A percentile compares a stretch with the other conserved stretches of the same genome.
phyloP scores from a whole-genome alignment of 2,888 invertebrate genomes.

The Sesia apiformis region DNA sequence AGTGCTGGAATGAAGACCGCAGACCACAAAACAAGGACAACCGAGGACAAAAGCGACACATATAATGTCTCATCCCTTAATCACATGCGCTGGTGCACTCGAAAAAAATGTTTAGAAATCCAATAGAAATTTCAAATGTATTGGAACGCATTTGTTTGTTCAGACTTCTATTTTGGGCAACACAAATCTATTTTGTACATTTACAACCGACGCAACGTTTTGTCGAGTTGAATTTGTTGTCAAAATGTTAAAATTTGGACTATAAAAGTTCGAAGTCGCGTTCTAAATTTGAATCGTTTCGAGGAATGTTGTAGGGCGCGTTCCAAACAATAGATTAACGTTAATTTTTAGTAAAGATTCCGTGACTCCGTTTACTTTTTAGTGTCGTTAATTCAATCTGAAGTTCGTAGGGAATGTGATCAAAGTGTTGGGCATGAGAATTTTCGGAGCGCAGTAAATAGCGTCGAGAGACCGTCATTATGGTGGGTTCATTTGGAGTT shows the following conservation, averaged over 20 bases:
- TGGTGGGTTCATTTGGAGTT: conserved; percentile 45
- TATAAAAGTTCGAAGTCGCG: conserved; percentile 26
- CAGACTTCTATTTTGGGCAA: conserved; percentile 47
- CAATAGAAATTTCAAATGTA: conserved; percentile 32
- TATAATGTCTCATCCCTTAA: conserved; percentile 72
- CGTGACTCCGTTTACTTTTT: conserved; percentile 50
- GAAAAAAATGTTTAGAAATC: conserved; percentile 62
- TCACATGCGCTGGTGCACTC: conserved; percentile 69
- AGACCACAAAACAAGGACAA: conserved; percentile 65
- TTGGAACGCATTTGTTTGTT: conserved; percentile 45
- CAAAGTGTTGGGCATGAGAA: conserved; percentile 42
- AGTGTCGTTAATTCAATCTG: conserved; percentile 50
- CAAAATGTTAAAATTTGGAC: conserved; percentile 41
- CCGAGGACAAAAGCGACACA: conserved; percentile 52
- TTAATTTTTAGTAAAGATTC: conserved; percentile 44
- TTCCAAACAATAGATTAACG: conserved; percentile 45
- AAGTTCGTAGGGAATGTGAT: conserved; percentile 45
- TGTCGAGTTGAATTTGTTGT: conserved; percentile 39
- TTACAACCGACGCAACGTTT: conserved; percentile 44
- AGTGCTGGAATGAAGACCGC: conserved; percentile 35
- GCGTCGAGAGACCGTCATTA: conserved; percentile 50
- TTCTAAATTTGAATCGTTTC: conserved; percentile 52
- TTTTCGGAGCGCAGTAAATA: conserved; percentile 53
- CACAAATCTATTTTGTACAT: conserved; percentile 42
- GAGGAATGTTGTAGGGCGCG: conserved; percentile 43